Evolutionary conservation across 2,113 vertebrate genomes (phyloP).

Genomic region (Sinocyclocheilus rhinocerous): DNA sequence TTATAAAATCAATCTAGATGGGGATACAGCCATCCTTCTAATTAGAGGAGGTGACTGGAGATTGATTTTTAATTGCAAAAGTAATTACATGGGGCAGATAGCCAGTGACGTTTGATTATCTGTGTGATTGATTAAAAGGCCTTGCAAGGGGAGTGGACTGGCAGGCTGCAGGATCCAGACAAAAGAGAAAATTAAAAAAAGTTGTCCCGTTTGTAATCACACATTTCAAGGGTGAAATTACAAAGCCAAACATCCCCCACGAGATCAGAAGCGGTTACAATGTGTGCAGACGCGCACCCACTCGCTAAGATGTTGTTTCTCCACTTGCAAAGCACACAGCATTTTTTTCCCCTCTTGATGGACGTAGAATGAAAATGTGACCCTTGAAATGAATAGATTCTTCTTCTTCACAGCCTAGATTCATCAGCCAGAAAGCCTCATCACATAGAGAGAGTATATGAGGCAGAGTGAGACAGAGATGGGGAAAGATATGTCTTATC

Average conservation of each 20-base stretch:
- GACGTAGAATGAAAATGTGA: constrained; percentile 76
- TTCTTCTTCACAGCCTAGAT: neutral
- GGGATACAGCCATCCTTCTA: constrained; percentile 99
- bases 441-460: constrained; percentile 42
- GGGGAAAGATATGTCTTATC: constrained; percentile 51
- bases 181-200: constrained; percentile 99
- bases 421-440: neutral
- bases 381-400: constrained; percentile 69
- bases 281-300: constrained; percentile 62
- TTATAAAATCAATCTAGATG: constrained; percentile 99
- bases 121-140: constrained; percentile 99
- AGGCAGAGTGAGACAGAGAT: constrained; percentile 40
- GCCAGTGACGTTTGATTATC: constrained; percentile 99
- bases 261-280: constrained; percentile 62
- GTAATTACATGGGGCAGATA: constrained; percentile 99
- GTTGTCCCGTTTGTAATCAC: constrained; percentile 99
- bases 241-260: constrained; percentile 88
- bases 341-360: neutral
- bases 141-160: constrained; percentile 92
- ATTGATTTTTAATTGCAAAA: constrained; percentile 99
- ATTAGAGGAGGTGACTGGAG: constrained; percentile 99
- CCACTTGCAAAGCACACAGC: constrained; percentile 54
- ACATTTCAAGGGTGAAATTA: constrained; percentile 99
- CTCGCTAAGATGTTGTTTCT: neutral
- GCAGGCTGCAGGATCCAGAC: constrained; percentile 95